These are phyloP conservation scores for Drosophila kokeensis DNA, from an alignment of 2,888 invertebrate species.

Conservation along the genomic window DNA sequence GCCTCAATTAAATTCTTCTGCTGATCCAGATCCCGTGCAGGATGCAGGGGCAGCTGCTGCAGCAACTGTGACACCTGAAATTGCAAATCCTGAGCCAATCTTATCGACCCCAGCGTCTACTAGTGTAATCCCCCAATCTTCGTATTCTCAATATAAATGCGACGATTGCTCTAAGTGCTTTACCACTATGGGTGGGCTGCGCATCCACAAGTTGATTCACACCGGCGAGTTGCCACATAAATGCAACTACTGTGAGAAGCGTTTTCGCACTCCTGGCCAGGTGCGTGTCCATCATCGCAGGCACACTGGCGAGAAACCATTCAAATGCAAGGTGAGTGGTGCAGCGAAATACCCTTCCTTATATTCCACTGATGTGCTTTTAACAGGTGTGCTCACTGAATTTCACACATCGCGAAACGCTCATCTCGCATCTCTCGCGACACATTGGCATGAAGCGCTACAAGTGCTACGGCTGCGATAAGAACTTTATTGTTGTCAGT, in stretches of 20 bases:
- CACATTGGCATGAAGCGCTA: conserved; percentile 84
- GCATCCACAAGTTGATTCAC: conserved; percentile 81
- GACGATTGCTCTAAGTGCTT: conserved; percentile 76
- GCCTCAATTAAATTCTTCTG: background rate
- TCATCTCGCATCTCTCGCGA: conserved; percentile 83
- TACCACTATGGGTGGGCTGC: conserved; percentile 76
- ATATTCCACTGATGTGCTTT: background rate
- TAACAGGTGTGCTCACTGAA: conserved; percentile 77
- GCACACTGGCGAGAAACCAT: conserved; percentile 83
- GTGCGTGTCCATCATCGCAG: conserved; percentile 83
- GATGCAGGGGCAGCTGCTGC: background rate
- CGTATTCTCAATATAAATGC: conserved; percentile 51
- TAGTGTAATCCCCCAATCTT: background rate
- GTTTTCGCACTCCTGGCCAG: conserved; percentile 82
- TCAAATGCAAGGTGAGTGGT: conserved; percentile 79
- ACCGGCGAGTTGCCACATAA: conserved; percentile 82
- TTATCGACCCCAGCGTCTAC: conserved; percentile 51
- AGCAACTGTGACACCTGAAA: background rate
- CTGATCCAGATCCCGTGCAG: background rate
- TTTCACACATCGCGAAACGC: conserved; percentile 83
- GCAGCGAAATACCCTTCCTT: no score
- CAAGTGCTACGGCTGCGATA: conserved; percentile 83
- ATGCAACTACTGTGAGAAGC: conserved; percentile 81
- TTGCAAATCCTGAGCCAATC: background rate
- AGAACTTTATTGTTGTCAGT: conserved; percentile 82